Evolutionary conservation across 2,113 vertebrate genomes (phyloP).

Genomic region (Craseonycteris thonglongyai): DNA sequence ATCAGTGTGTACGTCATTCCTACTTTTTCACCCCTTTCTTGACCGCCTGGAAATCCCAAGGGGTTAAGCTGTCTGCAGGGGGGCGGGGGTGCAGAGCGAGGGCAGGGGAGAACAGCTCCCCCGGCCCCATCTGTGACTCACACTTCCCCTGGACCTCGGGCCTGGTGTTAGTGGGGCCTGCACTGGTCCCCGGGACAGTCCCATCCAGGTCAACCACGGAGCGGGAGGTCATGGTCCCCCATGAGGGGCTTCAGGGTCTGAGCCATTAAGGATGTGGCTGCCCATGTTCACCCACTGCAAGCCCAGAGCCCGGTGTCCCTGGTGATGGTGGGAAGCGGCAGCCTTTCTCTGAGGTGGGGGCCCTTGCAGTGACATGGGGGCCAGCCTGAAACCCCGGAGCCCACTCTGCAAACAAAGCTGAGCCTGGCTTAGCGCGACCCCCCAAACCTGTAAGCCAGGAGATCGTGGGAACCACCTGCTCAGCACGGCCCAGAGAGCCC

Average conservation of each 20-base stretch:
- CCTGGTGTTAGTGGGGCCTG: rapidly evolving
- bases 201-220: no score
- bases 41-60: background rate
- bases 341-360: background rate
- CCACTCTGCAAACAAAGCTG: background rate
- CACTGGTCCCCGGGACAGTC: no score
- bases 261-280: background rate
- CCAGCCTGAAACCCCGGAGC: background rate
- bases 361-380: background rate
- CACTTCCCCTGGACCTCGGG: background rate
- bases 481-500: constrained; percentile 23
- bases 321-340: background rate
- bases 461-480: constrained; percentile 29
- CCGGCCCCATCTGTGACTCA: background rate
- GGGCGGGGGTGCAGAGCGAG: background rate
- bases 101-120: background rate
- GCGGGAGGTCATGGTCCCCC: background rate
- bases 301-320: no score
- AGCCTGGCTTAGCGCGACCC: background rate
- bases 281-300: background rate
- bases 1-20: background rate
- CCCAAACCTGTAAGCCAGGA: background rate
- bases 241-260: background rate
- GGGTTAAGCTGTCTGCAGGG: background rate
- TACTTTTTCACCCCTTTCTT: background rate